Evolutionary conservation across 2,888 invertebrate species (phyloP), one percentile per base, ranked within the genome.

Genomic region (Eustalomyia histrio): DNA sequence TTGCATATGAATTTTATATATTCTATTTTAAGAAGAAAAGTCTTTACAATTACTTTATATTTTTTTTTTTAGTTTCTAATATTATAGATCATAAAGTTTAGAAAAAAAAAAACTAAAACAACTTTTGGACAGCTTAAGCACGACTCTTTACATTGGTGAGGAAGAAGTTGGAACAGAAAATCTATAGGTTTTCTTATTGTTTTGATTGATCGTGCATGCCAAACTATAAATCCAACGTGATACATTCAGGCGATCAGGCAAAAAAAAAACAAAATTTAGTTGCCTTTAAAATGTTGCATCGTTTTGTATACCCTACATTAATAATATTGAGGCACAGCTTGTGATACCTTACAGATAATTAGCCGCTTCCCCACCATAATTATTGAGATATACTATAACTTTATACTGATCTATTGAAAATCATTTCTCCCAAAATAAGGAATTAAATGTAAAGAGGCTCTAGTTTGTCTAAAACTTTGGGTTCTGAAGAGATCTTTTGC

Each of bases 181-280:
- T 52, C 64, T 64, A 60, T 88, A 89, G 88, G 58, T 76, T 76
- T 81, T 69, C 74, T 65, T 76, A 69, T 67, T 76, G 89, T 90
- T 90, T 90, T 90, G 90, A 90, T 90, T 90, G 90, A 90, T 90
- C 90, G 90, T 90, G 90, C 90, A 90, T 90, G 89, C 88, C 90
- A 90, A 90, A 90, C 90, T 90, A 89, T 89, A 90, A 90, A 90
- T 90, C 89, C 88, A 90, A 90, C 90, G 90, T 90, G 90, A 90
- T 90, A 90, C 90, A 90, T 90, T 89, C 89, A 84, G 90, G 90
- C 90, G 90, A 90, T 90, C 90, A 90, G 90, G 90, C 88, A 79
- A 74, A 64, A 79, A 71, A 67, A 67, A 47, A 76, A 69, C 50
- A 65, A 72, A 53, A 47, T 73, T 79, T 64, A 58, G 52, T 63